These are phyloP conservation scores for Phocides pigmalion DNA, from an alignment of 1,140 invertebrate species.

Conservation along the genomic window DNA sequence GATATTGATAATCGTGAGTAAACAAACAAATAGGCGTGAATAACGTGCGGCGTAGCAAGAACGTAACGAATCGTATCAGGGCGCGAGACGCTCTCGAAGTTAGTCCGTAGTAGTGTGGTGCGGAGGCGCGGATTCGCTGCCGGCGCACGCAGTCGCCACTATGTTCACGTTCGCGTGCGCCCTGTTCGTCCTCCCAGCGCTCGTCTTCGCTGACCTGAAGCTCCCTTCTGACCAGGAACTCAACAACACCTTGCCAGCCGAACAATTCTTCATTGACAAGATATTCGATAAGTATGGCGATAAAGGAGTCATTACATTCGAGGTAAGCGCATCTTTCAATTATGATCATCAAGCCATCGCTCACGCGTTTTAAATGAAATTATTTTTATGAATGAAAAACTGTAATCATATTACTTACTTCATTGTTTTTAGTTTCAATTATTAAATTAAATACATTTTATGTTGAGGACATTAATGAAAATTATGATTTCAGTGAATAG, in stretches of 20 bases:
- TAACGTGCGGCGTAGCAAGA: constrained; percentile 40
- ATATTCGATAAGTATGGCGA: constrained; percentile 86
- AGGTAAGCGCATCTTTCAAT: constrained; percentile 70
- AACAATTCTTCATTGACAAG: constrained; percentile 81
- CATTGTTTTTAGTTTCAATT: no score
- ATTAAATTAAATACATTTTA: no score
- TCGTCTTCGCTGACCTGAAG: constrained; percentile 39
- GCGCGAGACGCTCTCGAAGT: constrained; percentile 44
- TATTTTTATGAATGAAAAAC: constrained; percentile 1
- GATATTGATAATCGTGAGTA: constrained; percentile 60
- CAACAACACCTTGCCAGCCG: constrained; percentile 66
- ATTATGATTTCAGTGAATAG: no score
- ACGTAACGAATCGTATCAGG: constrained; percentile 52
- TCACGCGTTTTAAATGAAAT: neutral
- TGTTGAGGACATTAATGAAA: no score
- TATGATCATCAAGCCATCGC: no score
- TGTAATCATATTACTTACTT: no score
- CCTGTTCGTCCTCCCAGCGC: constrained; percentile 57
- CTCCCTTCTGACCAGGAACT: constrained; percentile 30
- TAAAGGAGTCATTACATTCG: constrained; percentile 85
- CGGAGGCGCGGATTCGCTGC: constrained; percentile 53
- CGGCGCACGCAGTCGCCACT: constrained; percentile 58
- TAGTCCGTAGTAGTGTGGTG: constrained; percentile 63
- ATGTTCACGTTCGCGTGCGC: constrained; percentile 63
- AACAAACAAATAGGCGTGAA: constrained; percentile 63